Base-by-base conservation (phyloP, 1,140 invertebrate species). In the Drosophila pandora region DNA sequence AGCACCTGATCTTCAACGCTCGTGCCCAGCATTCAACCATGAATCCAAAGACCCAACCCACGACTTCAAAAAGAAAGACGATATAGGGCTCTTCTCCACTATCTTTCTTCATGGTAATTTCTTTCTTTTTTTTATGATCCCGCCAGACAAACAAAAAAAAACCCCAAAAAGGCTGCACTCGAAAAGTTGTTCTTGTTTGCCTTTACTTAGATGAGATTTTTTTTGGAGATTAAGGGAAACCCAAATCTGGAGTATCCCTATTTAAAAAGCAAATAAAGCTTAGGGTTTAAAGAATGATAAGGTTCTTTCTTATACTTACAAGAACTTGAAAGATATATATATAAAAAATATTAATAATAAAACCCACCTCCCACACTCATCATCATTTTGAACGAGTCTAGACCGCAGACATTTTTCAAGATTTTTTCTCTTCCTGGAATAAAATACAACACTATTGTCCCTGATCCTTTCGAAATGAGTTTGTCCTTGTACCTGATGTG, bases 221-320 rank as follows among this genome's bases (percentile, higher is more conserved):
- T 37, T 37, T 21, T 57, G 30, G 34, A 69, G 67, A 70, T 70
- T 70, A 69, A 25, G 10, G n/a, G 17, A n/a, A 53, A 43, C 12
- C 59, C 49, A 34, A 53, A 69, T 70, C 67, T 69, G 67, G 64
- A 70, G 67, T 70, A 69, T 41, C 61, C 28, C 30, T 45, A 21
- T 45, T 68, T 17, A 6, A 7, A 57, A 21, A 21, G 50, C 32
- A 69, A 69, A 69, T 13, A 69, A 2, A 32, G 63, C 41, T 13
- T n/a, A 7, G 22, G 23, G 47, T 23, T 34, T 30, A 25, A 25
- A 28, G 8, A 5, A 4, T 48, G 50, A 53, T 53, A 53, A 37
- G 17, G 17, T 17, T 17, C 17, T 17, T 17, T 17, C 17, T 17
- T 17, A 17, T 17, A 17, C 17, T 17, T 17, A 17, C 17, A 17